A percentile compares a stretch with the other conserved stretches of the same genome.
These are phyloP conservation scores for Schizotus pectinicornis DNA, from an alignment of 2,888 invertebrate species.

Conservation along the genomic window DNA sequence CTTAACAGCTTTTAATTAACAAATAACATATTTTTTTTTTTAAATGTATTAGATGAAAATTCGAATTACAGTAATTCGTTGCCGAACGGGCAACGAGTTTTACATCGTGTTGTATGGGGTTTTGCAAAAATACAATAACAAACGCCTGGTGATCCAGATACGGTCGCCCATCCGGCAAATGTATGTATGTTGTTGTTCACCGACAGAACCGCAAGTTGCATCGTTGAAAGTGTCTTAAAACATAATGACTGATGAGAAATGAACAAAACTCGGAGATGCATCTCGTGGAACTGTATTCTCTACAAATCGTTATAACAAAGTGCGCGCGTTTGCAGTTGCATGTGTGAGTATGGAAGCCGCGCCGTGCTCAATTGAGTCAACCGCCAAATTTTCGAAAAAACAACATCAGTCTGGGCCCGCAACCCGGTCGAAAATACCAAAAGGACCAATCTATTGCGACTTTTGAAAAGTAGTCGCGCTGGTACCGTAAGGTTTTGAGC, in stretches of 20 bases:
- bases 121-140: constrained; percentile 33
- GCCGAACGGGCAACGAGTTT: constrained; percentile 33
- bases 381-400: constrained; percentile 5
- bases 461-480: neutral
- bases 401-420: no score
- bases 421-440: constrained; percentile 13
- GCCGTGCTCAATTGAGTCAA: constrained; percentile 28
- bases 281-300: constrained; percentile 34
- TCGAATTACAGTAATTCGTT: constrained; percentile 54
- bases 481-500: no score
- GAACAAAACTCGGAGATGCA: no score
- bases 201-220: neutral
- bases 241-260: no score
- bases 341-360: constrained; percentile 51
- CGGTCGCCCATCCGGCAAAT: constrained; percentile 29
- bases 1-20: constrained; percentile 61
- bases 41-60: constrained; percentile 59
- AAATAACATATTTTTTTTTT: constrained; percentile 61
- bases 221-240: no score
- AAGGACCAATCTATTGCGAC: neutral
- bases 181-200: constrained; percentile 23
- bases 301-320: constrained; percentile 51
- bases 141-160: constrained; percentile 37
- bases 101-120: constrained; percentile 35
- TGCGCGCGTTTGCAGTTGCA: constrained; percentile 52